Evolutionary conservation across 2,797 vertebrate genomes (phyloP).

Genomic region (Sternarchorhynchus goeldii): DNA sequence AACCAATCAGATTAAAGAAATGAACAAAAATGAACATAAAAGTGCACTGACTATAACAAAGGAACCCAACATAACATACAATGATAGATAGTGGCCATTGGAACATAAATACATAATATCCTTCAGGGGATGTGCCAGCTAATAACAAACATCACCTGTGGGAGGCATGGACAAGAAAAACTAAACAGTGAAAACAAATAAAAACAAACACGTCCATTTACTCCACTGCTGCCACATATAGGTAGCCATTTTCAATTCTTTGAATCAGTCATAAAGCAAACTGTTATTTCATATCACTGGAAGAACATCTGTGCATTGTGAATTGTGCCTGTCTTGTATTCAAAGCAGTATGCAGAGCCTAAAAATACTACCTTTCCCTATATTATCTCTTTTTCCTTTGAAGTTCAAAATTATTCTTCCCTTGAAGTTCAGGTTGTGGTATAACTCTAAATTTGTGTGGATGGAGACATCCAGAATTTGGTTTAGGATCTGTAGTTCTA

Average conservation of each 20-base stretch:
- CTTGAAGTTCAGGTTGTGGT: background rate
- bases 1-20: no score
- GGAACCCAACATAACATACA: no score
- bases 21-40: no score
- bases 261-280: background rate
- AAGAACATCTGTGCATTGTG: background rate
- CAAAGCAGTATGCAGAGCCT: background rate
- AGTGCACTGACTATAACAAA: no score
- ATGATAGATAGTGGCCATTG: no score
- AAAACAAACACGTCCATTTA: no score
- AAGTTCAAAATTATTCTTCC: background rate
- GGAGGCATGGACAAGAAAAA: background rate
- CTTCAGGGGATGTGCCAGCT: no score
- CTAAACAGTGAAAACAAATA: background rate
- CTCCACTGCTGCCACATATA: no score
- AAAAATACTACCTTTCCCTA: background rate
- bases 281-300: constrained; percentile 7
- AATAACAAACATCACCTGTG: no score
- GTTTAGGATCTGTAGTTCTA: background rate
- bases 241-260: background rate
- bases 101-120: no score
- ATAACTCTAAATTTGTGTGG: constrained; percentile 7
- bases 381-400: background rate
- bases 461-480: background rate
- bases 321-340: no score